Conservation (phyloP, 1,140 invertebrate genomes). For the Drosophila lini region DNA sequence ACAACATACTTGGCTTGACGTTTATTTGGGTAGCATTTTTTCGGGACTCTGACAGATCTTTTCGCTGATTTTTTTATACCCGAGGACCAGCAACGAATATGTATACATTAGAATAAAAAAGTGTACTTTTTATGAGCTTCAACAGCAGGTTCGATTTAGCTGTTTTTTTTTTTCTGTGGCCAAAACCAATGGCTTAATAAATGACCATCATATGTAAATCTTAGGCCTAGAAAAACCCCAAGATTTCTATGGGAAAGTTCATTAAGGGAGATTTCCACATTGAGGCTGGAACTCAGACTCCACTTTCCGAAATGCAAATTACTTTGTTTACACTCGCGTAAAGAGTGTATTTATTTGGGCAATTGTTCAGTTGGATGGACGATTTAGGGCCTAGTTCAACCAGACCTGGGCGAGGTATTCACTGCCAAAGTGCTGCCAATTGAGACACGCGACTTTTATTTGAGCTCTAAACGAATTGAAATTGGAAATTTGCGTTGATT, state of each 20-base stretch:
- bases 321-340: constrained; percentile 26
- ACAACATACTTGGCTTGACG: constrained; percentile 49
- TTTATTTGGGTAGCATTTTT: constrained; percentile 39
- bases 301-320: constrained; percentile 16
- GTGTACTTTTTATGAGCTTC: not conserved
- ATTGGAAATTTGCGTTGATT: constrained; percentile 36
- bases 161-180: not conserved
- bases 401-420: constrained; percentile 1
- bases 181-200: constrained; percentile 3
- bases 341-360: not conserved
- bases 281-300: not conserved
- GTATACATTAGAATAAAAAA: not conserved
- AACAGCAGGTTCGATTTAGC: not conserved
- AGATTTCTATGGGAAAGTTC: constrained; percentile 5
- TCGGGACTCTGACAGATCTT: not conserved
- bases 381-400: constrained; percentile 12
- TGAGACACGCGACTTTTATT: constrained; percentile 35
- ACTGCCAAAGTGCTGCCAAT: constrained; percentile 11
- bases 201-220: not conserved
- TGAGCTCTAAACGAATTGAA: constrained; percentile 18
- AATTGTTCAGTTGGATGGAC: constrained; percentile 16
- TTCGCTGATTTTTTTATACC: not conserved
- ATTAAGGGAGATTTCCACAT: not conserved
- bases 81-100: not conserved
- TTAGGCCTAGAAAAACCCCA: not conserved